phyloP scores from a whole-genome alignment of 2,888 invertebrate species.

The Lissonota sp. region DNA sequence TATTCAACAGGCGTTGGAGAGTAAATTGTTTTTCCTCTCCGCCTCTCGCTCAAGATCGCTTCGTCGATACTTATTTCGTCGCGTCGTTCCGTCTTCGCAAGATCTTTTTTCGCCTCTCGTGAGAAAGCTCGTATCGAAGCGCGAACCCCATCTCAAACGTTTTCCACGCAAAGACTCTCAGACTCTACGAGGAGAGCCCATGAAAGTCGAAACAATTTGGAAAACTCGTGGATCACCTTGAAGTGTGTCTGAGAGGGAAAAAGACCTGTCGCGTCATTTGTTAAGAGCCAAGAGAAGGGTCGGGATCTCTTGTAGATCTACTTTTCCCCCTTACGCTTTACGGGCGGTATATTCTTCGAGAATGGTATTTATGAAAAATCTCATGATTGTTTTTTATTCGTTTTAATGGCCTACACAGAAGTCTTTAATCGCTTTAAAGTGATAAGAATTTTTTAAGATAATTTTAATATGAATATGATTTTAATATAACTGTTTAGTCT shows the following conservation, averaged over 20 bases:
- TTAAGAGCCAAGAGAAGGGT: slow-evolving; percentile 25
- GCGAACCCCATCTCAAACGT: slow-evolving; percentile 14
- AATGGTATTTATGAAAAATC: too few species aligned
- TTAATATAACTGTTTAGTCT: too few species aligned
- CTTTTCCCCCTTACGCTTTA: too few species aligned
- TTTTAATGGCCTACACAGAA: too few species aligned
- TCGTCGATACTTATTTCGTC: not conserved
- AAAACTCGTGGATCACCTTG: slow-evolving; percentile 45
- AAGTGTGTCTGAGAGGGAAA: not conserved
- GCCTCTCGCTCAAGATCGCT: not conserved
- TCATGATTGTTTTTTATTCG: too few species aligned
- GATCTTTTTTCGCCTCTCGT: not conserved
- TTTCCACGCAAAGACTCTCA: slow-evolving; percentile 15
- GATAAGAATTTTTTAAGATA: too few species aligned
- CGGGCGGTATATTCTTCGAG: too few species aligned
- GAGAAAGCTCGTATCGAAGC: not conserved
- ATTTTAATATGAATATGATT: too few species aligned
- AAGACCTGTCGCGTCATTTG: slow-evolving; percentile 34
- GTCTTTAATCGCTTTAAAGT: too few species aligned
- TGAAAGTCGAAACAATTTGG: slow-evolving; percentile 56
- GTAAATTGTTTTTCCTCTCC: slow-evolving; percentile 49
- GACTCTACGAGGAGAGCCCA: slow-evolving; percentile 10
- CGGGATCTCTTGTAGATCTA: too few species aligned
- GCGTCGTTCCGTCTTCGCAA: not conserved
- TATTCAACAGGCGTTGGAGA: slow-evolving; percentile 60